Evolutionary conservation across 35 echinoderm and acorn worm genomes (phyloP).

Genomic region (Ophioderma brevispina): DNA sequence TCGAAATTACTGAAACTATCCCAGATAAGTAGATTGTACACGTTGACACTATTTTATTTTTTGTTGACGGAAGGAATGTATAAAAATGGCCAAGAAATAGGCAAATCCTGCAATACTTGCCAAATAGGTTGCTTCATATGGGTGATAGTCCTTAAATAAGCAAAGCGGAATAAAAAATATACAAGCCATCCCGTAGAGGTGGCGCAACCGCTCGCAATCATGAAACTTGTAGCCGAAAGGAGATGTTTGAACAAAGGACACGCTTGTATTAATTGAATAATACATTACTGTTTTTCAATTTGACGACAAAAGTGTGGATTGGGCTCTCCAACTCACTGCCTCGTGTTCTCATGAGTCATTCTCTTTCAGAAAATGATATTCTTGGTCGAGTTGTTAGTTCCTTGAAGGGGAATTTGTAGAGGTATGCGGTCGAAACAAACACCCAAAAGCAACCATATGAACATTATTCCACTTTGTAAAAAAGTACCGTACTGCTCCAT

Average conservation of each 20-base stretch:
- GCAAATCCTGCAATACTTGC: not conserved
- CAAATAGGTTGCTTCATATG: not conserved
- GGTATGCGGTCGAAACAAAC: too few species aligned
- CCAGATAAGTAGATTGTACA: not conserved
- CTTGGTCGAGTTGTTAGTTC: too few species aligned
- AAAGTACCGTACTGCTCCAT: too few species aligned
- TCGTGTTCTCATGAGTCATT: too few species aligned
- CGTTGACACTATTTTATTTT: not conserved
- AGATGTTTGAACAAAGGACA: not conserved
- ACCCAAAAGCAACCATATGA: too few species aligned
- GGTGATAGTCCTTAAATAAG: not conserved
- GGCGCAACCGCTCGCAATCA: not conserved
- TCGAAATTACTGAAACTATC: not conserved
- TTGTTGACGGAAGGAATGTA: not conserved
- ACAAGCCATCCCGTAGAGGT: not conserved
- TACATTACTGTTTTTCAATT: too few species aligned
- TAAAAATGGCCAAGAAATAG: not conserved
- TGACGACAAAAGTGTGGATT: too few species aligned
- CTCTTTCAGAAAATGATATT: too few species aligned
- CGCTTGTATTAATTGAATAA: not conserved
- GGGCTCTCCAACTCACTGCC: too few species aligned
- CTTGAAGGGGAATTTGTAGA: too few species aligned
- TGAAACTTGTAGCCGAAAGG: not conserved
- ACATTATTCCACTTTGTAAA: too few species aligned
- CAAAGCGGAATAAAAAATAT: not conserved